Conservation (phyloP, 92 coral and sea anemone species). For the Phenganax marumi region DNA sequence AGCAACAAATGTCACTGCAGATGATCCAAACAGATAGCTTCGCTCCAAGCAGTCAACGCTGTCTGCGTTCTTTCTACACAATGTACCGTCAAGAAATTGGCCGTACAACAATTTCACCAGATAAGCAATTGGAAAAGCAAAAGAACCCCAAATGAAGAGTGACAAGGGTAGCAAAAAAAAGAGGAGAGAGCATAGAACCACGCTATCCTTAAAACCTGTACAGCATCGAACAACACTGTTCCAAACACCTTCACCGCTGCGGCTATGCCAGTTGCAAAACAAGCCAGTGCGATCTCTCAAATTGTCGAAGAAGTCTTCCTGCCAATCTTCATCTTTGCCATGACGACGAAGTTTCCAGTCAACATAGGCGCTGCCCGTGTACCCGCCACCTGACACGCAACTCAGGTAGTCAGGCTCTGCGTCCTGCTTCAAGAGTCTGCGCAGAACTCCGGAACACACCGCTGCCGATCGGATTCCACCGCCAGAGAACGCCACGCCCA, state of each 20-base stretch:
- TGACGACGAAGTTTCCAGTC: constrained; percentile 62
- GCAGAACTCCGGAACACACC: constrained; percentile 32
- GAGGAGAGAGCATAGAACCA: constrained; percentile 38
- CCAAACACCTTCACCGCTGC: background rate
- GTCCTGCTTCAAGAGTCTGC: too few species aligned
- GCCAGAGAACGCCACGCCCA: background rate
- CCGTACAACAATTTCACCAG: constrained; percentile 51
- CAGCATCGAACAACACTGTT: constrained; percentile 40
- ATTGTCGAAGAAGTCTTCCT: constrained; percentile 49
- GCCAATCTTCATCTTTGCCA: constrained; percentile 34
- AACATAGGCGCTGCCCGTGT: constrained; percentile 67
- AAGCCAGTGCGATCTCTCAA: constrained; percentile 56
- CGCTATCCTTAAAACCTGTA: too few species aligned
- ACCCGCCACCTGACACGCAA: constrained; percentile 17
- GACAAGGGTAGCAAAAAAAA: constrained; percentile 51
- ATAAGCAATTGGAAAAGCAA: constrained; percentile 54
- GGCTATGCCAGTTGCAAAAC: constrained; percentile 55
- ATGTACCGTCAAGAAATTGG: constrained; percentile 45
- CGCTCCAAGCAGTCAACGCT: constrained; percentile 35
- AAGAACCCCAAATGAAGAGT: constrained; percentile 51
- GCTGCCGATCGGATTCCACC: background rate
- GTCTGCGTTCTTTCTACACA: background rate
- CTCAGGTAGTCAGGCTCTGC: too few species aligned
- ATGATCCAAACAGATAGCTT: constrained; percentile 2
- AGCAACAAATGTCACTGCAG: background rate